Evolutionary conservation across 2,888 invertebrate genomes (phyloP).

Genomic region (Julus scanicus): DNA sequence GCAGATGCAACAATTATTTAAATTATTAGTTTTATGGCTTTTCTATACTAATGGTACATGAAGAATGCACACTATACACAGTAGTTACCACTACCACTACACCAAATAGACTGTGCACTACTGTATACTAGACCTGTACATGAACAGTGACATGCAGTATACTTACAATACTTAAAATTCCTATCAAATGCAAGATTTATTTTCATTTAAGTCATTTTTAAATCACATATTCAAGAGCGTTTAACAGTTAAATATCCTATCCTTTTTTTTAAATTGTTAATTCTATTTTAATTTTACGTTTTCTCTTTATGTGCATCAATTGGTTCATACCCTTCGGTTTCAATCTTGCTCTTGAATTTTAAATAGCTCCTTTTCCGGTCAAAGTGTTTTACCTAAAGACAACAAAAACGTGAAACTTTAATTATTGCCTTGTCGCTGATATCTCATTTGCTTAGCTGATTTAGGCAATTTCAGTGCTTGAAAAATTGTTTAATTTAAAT

Average conservation of each 20-base stretch:
- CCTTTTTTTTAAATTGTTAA: background rate
- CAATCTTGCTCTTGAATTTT: conserved; percentile 87
- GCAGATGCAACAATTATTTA: background rate
- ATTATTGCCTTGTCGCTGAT: background rate
- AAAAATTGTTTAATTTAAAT: too few relatives aligned
- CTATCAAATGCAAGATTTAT: conserved; percentile 5
- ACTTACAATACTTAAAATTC: background rate
- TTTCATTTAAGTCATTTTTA: background rate
- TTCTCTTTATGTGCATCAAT: conserved; percentile 66
- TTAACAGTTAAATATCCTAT: background rate
- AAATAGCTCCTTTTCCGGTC: conserved; percentile 89
- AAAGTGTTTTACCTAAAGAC: conserved; percentile 84
- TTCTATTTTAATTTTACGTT: background rate
- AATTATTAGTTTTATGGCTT: background rate
- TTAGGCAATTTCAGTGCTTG: too few relatives aligned
- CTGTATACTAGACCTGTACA: background rate
- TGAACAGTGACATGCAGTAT: background rate
- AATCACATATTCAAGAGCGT: background rate
- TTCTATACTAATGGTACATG: background rate
- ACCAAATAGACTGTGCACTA: background rate
- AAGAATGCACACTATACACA: background rate
- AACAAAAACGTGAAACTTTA: background rate
- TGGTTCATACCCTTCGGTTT: conserved; percentile 86
- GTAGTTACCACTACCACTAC: background rate
- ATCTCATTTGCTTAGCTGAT: too few relatives aligned